Evolutionary conservation across 2,888 invertebrate genomes (phyloP).

Genomic region (Phasia obesa): DNA sequence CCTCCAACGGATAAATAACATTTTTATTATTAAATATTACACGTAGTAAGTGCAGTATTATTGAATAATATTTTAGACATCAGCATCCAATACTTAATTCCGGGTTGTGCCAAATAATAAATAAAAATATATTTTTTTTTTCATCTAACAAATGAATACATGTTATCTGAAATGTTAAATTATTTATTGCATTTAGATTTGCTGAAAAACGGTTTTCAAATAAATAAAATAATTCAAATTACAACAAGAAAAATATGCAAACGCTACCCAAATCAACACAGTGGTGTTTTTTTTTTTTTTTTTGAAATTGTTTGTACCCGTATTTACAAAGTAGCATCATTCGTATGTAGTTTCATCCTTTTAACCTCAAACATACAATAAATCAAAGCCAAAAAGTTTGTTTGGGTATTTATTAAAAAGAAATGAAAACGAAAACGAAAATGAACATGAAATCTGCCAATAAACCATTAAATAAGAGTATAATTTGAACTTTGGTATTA

Average conservation of each 20-base stretch:
- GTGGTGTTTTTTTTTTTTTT: background rate
- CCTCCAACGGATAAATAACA: no score
- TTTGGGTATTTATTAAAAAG: background rate
- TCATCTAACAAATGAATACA: constrained; percentile 11
- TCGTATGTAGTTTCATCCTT: constrained; percentile 42
- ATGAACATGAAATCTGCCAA: constrained; percentile 30
- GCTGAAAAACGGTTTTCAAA: constrained; percentile 39
- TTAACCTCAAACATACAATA: constrained; percentile 50
- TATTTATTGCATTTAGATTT: constrained; percentile 18
- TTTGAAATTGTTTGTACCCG: background rate
- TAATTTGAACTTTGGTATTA: constrained; percentile 61
- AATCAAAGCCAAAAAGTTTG: constrained; percentile 46
- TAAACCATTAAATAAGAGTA: constrained; percentile 63
- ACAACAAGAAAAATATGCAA: constrained; percentile 3
- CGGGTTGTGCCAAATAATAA: background rate
- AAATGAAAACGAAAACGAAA: background rate
- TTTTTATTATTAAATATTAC: no score
- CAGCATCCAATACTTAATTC: background rate
- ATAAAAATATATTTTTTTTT: no score
- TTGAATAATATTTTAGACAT: no score
- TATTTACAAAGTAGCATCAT: constrained; percentile 31
- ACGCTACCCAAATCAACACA: background rate
- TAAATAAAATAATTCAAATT: constrained; percentile 5
- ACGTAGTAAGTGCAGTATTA: no score
- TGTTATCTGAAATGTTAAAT: constrained; percentile 6